A percentile compares a stretch with the other conserved stretches of the same genome.
Evolutionary conservation across 2,797 vertebrate genomes (phyloP).

Genomic region (Lindbergichthys nudifrons): DNA sequence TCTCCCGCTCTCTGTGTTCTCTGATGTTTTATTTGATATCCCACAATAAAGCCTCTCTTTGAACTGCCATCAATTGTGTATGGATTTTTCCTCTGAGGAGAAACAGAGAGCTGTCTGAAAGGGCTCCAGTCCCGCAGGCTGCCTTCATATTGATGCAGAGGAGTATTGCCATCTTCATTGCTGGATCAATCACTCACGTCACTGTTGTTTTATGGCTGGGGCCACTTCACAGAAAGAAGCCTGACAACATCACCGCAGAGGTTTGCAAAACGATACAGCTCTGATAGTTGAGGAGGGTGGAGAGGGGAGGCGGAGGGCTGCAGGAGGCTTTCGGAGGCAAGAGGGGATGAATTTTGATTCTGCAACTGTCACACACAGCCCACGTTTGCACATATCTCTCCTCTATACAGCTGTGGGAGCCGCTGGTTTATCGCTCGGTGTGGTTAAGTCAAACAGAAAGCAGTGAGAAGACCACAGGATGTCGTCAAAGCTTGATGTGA

Average conservation of each 20-base stretch:
- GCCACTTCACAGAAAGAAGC: constrained; percentile 84
- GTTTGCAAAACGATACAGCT: constrained; percentile 83
- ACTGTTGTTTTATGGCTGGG: constrained; percentile 84
- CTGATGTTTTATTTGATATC: constrained; percentile 87
- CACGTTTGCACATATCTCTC: constrained; percentile 42
- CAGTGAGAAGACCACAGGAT: constrained; percentile 39
- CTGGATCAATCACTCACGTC: constrained; percentile 85
- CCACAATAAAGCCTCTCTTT: constrained; percentile 86
- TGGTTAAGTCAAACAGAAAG: constrained; percentile 62
- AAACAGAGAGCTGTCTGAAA: constrained; percentile 86
- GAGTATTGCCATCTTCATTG: constrained; percentile 86
- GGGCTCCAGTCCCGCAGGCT: constrained; percentile 84
- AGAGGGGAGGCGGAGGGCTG: constrained; percentile 51
- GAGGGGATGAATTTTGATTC: constrained; percentile 77
- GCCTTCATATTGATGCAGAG: constrained; percentile 86
- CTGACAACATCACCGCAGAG: constrained; percentile 84
- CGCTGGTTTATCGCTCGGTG: constrained; percentile 43
- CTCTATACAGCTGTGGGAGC: constrained; percentile 57
- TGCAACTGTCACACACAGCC: constrained; percentile 67
- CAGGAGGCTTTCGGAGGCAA: constrained; percentile 58
- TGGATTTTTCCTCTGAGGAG: constrained; percentile 86
- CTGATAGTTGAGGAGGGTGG: constrained; percentile 78
- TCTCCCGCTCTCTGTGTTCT: constrained; percentile 79
- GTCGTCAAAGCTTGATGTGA: constrained; percentile 42
- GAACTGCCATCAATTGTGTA: constrained; percentile 87